Percentiles rank a stretch among this genome's conserved stretches.
Conservation (phyloP, 2,888 invertebrate genomes). For the Flexamia atlantica region DNA sequence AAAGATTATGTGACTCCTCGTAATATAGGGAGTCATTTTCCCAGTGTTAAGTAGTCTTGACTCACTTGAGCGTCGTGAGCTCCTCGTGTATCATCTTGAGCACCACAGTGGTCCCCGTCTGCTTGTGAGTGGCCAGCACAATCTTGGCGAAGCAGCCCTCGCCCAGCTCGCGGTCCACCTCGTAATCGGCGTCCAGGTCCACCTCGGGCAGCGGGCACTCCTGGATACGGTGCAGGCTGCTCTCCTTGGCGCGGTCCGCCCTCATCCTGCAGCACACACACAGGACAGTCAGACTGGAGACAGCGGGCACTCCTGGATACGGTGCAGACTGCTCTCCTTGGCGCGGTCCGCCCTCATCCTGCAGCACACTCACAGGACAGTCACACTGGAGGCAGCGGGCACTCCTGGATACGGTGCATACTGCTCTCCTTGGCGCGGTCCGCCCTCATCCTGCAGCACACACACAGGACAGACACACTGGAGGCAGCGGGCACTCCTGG, state of each 20-base stretch:
- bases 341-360: no score
- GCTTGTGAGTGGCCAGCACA: slow-evolving; percentile 79
- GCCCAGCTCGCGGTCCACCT: slow-evolving; percentile 80
- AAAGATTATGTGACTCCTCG: no score
- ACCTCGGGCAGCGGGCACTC: slow-evolving; percentile 77
- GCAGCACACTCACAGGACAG: no score
- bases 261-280: slow-evolving; percentile 65
- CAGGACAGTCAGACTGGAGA: no score
- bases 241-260: slow-evolving; percentile 65
- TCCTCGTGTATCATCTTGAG: slow-evolving; percentile 83
- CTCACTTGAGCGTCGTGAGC: slow-evolving; percentile 76
- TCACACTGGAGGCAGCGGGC: no score
- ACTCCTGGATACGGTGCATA: no score
- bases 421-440: no score
- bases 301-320: no score
- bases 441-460: slow-evolving; percentile 76
- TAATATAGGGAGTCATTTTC: no score
- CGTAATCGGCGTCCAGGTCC: slow-evolving; percentile 80
- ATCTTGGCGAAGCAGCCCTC: slow-evolving; percentile 85
- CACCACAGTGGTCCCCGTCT: slow-evolving; percentile 81
- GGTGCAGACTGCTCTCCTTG: no score
- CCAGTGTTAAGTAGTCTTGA: no score
- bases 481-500: slow-evolving; percentile 77
- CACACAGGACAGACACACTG: no score
- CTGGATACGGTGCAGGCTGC: slow-evolving; percentile 76